Percentiles rank a stretch among this genome's conserved stretches.
phyloP scores from a whole-genome alignment of 2,888 invertebrate genomes.

The Macaria liturata region DNA sequence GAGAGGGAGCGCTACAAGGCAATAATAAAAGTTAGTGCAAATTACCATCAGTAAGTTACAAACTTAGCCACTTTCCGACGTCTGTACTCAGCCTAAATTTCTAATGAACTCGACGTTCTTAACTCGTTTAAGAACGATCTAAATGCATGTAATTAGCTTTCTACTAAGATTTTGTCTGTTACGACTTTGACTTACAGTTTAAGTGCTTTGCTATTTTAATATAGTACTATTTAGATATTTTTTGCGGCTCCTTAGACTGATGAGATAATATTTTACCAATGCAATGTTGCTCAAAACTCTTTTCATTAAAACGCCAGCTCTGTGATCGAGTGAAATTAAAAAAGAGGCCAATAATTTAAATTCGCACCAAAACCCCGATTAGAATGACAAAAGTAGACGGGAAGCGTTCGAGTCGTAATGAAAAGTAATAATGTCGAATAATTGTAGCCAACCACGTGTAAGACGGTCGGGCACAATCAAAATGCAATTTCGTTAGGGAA shows the following conservation, averaged over 20 bases:
- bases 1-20: constrained; percentile 29
- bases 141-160: constrained; percentile 36
- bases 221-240: background rate
- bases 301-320: background rate
- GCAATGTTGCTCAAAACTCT: no score
- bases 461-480: constrained; percentile 60
- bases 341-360: background rate
- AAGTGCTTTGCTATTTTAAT: constrained; percentile 9
- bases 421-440: constrained; percentile 69
- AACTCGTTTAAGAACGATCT: constrained; percentile 29
- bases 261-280: background rate
- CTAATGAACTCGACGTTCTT: constrained; percentile 38
- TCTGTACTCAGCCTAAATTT: constrained; percentile 37
- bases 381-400: constrained; percentile 35
- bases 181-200: constrained; percentile 18
- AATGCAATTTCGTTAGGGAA: constrained; percentile 66
- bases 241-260: background rate
- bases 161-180: constrained; percentile 16
- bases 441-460: constrained; percentile 65
- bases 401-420: constrained; percentile 49
- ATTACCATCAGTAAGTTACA: constrained; percentile 40
- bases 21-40: constrained; percentile 43
- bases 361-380: constrained; percentile 1
- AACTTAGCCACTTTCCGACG: constrained; percentile 40
- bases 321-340: no score